A percentile compares a stretch with the other conserved stretches of the same genome.
These are phyloP conservation scores for Ennomos erosarius DNA, from an alignment of 2,888 invertebrate species.

Conservation along the genomic window DNA sequence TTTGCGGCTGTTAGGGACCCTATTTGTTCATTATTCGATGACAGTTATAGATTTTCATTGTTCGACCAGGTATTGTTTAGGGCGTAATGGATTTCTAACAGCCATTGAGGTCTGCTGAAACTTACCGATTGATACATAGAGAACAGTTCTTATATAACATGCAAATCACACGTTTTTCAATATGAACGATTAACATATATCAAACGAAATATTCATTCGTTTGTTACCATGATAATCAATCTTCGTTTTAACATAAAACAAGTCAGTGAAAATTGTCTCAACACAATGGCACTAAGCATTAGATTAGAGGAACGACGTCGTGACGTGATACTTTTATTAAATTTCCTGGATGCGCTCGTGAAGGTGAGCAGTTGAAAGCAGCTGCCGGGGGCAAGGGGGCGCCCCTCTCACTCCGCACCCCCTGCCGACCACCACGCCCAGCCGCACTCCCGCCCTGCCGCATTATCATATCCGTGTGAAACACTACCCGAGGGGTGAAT, in stretches of 20 bases:
- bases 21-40: conserved; percentile 77
- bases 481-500: conserved; percentile 67
- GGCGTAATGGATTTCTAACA: conserved; percentile 32
- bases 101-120: not conserved
- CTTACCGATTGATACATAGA: conserved; percentile 22
- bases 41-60: conserved; percentile 73
- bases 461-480: conserved; percentile 76
- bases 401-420: conserved; percentile 43
- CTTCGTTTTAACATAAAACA: conserved; percentile 24
- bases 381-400: conserved; percentile 72
- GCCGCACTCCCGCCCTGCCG: conserved; percentile 57
- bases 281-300: conserved; percentile 39
- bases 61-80: conserved; percentile 43
- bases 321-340: conserved; percentile 63
- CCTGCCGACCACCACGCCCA: conserved; percentile 68
- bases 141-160: not conserved
- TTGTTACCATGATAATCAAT: conserved; percentile 1
- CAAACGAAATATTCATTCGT: too few species aligned
- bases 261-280: conserved; percentile 30
- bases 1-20: conserved; percentile 79
- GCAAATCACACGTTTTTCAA: too few species aligned
- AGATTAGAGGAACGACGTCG: conserved; percentile 56
- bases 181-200: too few species aligned
- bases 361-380: conserved; percentile 59
- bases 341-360: conserved; percentile 67